Base-by-base conservation (phyloP, 2,888 invertebrate species). In the Apotomis betuletana region DNA sequence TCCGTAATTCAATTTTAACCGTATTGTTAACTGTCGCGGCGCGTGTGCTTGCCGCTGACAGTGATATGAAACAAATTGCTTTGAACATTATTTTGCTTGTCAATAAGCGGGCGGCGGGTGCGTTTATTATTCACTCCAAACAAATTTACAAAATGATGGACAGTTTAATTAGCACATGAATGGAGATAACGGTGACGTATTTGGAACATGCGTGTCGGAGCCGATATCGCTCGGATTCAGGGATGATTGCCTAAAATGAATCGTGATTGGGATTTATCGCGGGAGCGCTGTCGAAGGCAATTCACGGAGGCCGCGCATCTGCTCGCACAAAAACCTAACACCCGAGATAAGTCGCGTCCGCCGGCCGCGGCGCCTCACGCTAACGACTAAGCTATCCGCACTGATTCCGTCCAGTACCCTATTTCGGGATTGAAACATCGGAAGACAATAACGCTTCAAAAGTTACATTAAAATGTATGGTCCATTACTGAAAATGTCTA, bases 31-130 rank as follows among this genome's bases (percentile, higher is more conserved):
- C 49, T 57, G 67, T 62, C 52, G 51, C 41, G 69, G 13, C 15
- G 12, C 65, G 49, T 65, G 51, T 38, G 55, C 49, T 60, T 67
- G 70, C 36, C 15, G 9, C 13, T 71, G 71, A 71, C 71, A 71
- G 67, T 71, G 71, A 71, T 67, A 67, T 52, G 67, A 51, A 71
- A 70, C 67, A 67, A 67, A 71, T 67, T 61, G 61, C 67, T 67
- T 71, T 71, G 49, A 67, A 58, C 57, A 55, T 67, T 57, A 71
- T 71, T 67, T 67, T 57, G 27, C 59, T 70, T 62, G 44, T 71
- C 61, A 38, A 67, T 71, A 63, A 67, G 69, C 65, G 49, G 36
- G 46, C 15, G 52, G 41, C 41, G 6, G 49, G 36, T 44, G 49
- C 57, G 12, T 65, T 67, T 60, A 49, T 36, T 62, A 58, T 27